Conservation (phyloP, 2,113 vertebrate species). For the Paratilapia polleni region DNA sequence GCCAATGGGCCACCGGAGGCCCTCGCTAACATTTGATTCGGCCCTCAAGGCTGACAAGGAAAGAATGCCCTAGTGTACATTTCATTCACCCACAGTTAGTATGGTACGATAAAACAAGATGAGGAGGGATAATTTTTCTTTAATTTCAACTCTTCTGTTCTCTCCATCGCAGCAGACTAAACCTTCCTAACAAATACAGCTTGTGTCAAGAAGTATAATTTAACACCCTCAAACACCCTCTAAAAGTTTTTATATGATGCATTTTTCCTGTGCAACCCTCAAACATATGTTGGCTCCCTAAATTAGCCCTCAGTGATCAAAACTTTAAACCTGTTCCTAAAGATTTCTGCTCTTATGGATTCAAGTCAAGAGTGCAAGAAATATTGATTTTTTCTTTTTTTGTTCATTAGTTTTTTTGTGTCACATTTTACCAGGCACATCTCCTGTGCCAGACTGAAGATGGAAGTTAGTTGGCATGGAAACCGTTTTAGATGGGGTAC, state of each 20-base stretch:
- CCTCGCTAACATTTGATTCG: not conserved
- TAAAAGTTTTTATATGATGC: not conserved
- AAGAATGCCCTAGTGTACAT: not conserved
- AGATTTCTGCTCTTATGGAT: not conserved
- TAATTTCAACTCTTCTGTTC: too few species aligned
- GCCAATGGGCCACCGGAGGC: not conserved
- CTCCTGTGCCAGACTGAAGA: constrained; percentile 11
- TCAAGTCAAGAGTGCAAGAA: not conserved
- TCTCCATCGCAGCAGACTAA: not conserved
- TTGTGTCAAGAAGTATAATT: not conserved
- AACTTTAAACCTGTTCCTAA: not conserved
- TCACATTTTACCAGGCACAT: constrained; percentile 10
- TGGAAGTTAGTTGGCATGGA: constrained; percentile 67
- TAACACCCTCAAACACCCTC: not conserved
- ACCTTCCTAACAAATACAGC: not conserved
- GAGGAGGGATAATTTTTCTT: too few species aligned
- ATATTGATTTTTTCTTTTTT: not conserved
- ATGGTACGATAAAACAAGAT: not conserved
- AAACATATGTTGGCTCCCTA: not conserved
- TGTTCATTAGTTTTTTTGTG: not conserved
- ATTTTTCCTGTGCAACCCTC: not conserved
- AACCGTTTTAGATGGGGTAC: constrained; percentile 49
- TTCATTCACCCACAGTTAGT: not conserved
- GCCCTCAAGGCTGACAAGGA: not conserved
- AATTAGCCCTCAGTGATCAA: not conserved